Evolutionary conservation across 1,140 invertebrate genomes (phyloP), one percentile per base, ranked within the genome.

Genomic region (Drosophila burlai): DNA sequence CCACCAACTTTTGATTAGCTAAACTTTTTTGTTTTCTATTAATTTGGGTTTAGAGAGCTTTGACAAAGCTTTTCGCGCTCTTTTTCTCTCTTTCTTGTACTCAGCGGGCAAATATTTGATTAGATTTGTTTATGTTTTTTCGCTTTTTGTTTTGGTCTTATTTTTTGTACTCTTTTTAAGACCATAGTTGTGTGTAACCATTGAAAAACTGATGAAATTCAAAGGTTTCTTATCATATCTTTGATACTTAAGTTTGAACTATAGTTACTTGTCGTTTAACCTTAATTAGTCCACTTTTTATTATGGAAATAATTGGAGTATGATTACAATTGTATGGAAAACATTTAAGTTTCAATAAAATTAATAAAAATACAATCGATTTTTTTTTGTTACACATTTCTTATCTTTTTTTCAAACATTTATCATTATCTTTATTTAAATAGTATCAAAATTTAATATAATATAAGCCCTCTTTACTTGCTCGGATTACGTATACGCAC

Each of bases 31-130:
- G 31, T 52, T 40, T 55, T n/a, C 2, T 40, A 82, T 76, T 72
- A 67, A 65, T 68, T 68, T 55, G 38, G 49, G 29, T 26, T 59
- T 31, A 34, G 43, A 47, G 57, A 84, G 85, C 84, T 87, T 83
- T 83, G 47, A 6, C 1, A 52, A 81, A 73, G 80, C 89, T 78
- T 83, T 3, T 16, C 21, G 1, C 4, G 4, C 26, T 34, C 50
- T 67, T 68, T 54, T 40, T 49, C 29, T 54, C 24, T 26, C 21
- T 18, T 38, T 34, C 11, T 36, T 36, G n/a, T 16, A 15, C 73
- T 64, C 52, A 49, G 63, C 82, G 24, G 36, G 74, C 49, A 31
- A 63, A 42, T 16, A 45, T 57, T 73, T 75, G 7, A 72, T 77
- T 66, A 69, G 58, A 54, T 61, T 52, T 47, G 55, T 62, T 57